A percentile compares a stretch with the other conserved stretches of the same genome.
phyloP scores from a whole-genome alignment of 2,888 invertebrate species.

The Tolmerus cingulatus region DNA sequence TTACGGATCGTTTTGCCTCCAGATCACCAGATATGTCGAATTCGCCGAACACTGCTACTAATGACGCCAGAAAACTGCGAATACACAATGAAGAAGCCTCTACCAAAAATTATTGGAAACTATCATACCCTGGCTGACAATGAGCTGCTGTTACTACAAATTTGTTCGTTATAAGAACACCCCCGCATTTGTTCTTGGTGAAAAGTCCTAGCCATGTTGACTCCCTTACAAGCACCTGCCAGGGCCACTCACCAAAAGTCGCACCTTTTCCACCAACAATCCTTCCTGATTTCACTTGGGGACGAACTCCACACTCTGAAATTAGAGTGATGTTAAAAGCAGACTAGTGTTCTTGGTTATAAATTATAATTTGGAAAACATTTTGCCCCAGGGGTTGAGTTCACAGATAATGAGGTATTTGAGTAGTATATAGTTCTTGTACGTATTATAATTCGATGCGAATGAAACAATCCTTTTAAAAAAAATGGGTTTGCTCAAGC shows the following conservation, averaged over 20 bases:
- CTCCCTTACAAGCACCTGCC: conserved; percentile 91
- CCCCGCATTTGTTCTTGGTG: conserved; percentile 94
- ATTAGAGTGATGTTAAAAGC: conserved; percentile 52
- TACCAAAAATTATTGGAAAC: background rate
- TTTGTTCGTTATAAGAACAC: conserved; percentile 86
- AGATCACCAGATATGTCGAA: conserved; percentile 87
- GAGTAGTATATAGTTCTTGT: background rate
- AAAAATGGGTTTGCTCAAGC: too few species aligned
- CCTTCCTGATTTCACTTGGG: conserved; percentile 78
- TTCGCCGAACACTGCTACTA: conserved; percentile 91
- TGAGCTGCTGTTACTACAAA: conserved; percentile 93
- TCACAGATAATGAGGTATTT: background rate
- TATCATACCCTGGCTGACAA: conserved; percentile 86
- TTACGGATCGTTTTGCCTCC: conserved; percentile 78
- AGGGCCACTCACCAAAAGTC: conserved; percentile 88
- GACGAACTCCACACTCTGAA: conserved; percentile 87
- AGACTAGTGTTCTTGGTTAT: conserved; percentile 52
- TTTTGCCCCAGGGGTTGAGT: conserved; percentile 48
- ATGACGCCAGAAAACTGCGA: conserved; percentile 79
- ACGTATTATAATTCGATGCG: background rate
- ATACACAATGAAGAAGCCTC: background rate
- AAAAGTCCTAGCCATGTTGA: conserved; percentile 93
- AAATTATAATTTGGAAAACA: background rate
- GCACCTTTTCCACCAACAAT: conserved; percentile 91
- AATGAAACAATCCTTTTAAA: too few species aligned